A percentile compares a stretch with the other conserved stretches of the same genome.
phyloP scores from a whole-genome alignment of 2,797 vertebrate genomes.

The Phaenicophaeus curvirostris region DNA sequence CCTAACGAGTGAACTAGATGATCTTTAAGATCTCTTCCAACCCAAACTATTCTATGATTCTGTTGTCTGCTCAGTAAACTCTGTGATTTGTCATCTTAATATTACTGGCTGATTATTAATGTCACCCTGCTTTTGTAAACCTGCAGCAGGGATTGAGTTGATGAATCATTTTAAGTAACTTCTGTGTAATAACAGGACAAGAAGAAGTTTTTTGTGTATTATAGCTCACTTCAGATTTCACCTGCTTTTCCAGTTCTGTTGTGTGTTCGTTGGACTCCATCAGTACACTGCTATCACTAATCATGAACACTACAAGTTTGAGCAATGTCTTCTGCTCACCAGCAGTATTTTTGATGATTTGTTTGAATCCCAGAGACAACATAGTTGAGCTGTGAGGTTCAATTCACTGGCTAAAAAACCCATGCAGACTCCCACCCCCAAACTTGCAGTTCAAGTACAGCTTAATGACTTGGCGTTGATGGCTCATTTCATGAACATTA shows the following conservation, averaged over 20 bases:
- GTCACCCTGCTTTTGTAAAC: not conserved
- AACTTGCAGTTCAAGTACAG: not conserved
- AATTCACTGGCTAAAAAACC: not conserved
- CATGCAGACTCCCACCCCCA: not conserved
- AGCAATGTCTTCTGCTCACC: not conserved
- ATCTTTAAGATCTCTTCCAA: too few species aligned
- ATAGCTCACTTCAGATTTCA: not conserved
- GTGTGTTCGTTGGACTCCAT: not conserved
- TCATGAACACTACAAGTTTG: not conserved
- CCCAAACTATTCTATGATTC: too few species aligned
- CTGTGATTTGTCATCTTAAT: not conserved
- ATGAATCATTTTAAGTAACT: not conserved
- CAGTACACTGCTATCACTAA: not conserved
- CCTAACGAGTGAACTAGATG: not conserved
- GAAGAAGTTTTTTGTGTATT: not conserved
- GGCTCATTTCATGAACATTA: not conserved
- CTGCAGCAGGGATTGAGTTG: not conserved
- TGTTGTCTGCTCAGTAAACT: not conserved
- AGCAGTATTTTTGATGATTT: not conserved
- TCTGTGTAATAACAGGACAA: not conserved
- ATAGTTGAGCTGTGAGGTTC: not conserved
- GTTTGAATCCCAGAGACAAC: not conserved
- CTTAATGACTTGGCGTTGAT: not conserved
- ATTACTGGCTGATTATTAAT: not conserved
- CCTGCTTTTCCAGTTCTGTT: not conserved